Base-by-base conservation (phyloP, 2,888 invertebrate species). In the Spilosoma lubricipeda region DNA sequence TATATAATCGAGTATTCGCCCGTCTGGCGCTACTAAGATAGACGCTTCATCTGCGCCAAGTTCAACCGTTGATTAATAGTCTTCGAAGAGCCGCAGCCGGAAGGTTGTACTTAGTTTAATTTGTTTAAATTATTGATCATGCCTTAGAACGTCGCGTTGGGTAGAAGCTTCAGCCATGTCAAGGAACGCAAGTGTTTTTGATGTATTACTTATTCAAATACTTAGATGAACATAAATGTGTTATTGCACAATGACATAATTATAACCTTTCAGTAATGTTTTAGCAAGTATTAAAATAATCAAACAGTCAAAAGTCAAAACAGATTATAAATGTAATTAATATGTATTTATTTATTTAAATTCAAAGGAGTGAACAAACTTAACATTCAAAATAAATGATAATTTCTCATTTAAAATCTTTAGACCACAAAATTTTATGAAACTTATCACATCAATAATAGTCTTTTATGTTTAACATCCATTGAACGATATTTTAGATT, bases 121-220 rank as follows among this genome's bases (percentile, higher is more conserved):
- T 83, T 83, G 85, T 79, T 82, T 78, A 83, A 78, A 78, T 82
- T 82, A 77, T 76, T 78, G 79, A 80, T 80, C 73, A 72, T 75
- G 27, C 20, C 33, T n/a, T 73, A 33, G 56, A 30, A 75, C 36
- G 68, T 30, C 33, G 33, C 36, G 68, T 30, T 27, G 33, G 1
- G 11, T 67, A 45, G 30, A 67, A 30, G 30, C 30, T 20, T 20
- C 23, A 30, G 45, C 27, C 48, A 67, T 45, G 20, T 67, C 20
- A 67, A 18, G 45, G 20, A 23, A 48, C 30, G 30, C 20, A 30
- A 20, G 45, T 42, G 20, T 45, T 67, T 45, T 30, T 27, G 27
- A 52, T 30, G 52, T 36, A 68, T 30, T 42, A 18, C 27, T 52
- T 52, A 36, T 33, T 23, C 9, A 63, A 5, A 20, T 65, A 65